These are phyloP conservation scores for Leptonema lineaticorne DNA, from an alignment of 1,140 invertebrate genomes.

Conservation along the genomic window DNA sequence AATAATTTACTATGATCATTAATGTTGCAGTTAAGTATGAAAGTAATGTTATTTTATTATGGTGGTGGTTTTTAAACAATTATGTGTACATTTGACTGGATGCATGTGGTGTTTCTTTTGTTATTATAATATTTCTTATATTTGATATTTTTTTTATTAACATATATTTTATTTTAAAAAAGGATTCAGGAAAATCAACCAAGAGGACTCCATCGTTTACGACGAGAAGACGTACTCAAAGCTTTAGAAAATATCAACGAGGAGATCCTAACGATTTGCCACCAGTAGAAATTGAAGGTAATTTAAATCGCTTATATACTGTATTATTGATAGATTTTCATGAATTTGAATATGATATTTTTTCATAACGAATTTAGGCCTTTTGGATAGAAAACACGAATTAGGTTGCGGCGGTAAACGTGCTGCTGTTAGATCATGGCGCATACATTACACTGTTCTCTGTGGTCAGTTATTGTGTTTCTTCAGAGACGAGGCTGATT, in stretches of 20 bases:
- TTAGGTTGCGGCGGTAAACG: constrained; percentile 90
- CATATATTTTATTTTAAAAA: background rate
- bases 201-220: constrained; percentile 95
- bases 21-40: too few species aligned
- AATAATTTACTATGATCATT: too few species aligned
- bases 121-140: background rate
- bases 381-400: constrained; percentile 93
- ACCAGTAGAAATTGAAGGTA: constrained; percentile 88
- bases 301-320: background rate
- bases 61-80: background rate
- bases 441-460: constrained; percentile 90
- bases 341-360: background rate
- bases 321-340: background rate
- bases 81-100: background rate
- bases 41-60: background rate
- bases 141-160: background rate
- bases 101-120: background rate
- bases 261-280: constrained; percentile 75
- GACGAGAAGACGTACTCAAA: constrained; percentile 83
- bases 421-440: constrained; percentile 94
- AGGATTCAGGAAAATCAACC: constrained; percentile 61
- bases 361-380: constrained; percentile 45
- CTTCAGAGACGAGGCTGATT: constrained; percentile 95
- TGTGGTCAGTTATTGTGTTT: constrained; percentile 97
- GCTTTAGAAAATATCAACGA: constrained; percentile 73